A percentile compares a stretch with the other conserved stretches of the same genome.
phyloP scores from a whole-genome alignment of 2,797 vertebrate species.

The Aldrovandia affinis region DNA sequence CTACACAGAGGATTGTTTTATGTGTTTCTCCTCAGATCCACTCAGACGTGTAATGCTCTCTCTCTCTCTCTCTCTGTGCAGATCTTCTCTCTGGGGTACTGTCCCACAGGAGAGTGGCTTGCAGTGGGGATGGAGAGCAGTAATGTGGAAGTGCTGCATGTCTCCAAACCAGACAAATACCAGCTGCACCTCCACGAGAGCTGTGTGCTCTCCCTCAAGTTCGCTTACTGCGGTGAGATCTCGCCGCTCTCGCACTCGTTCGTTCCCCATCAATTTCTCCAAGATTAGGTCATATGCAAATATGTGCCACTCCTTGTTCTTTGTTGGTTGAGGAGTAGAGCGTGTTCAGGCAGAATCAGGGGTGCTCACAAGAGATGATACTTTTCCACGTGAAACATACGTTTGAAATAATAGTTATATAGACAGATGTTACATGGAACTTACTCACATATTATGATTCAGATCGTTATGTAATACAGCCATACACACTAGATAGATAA shows the following conservation, averaged over 20 bases:
- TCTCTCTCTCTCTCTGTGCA: constrained; percentile 34
- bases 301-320: not conserved
- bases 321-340: not conserved
- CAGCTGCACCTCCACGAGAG: constrained; percentile 79
- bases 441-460: too few species aligned
- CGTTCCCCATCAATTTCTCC: not conserved
- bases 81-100: constrained; percentile 76
- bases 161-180: constrained; percentile 77
- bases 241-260: not conserved
- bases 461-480: too few species aligned
- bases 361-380: too few species aligned
- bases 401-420: too few species aligned
- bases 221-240: constrained; percentile 68
- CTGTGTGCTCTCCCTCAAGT: constrained; percentile 76
- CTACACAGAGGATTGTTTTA: not conserved
- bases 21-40: not conserved
- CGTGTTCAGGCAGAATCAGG: not conserved
- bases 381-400: too few species aligned
- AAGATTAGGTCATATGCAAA: constrained; percentile 8
- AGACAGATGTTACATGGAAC: too few species aligned
- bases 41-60: not conserved
- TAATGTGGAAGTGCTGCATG: constrained; percentile 73
- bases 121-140: constrained; percentile 77
- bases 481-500: too few species aligned
- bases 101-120: constrained; percentile 73